Conservation (phyloP, 2,888 invertebrate species). For the Scrobipalpa atriplicella region DNA sequence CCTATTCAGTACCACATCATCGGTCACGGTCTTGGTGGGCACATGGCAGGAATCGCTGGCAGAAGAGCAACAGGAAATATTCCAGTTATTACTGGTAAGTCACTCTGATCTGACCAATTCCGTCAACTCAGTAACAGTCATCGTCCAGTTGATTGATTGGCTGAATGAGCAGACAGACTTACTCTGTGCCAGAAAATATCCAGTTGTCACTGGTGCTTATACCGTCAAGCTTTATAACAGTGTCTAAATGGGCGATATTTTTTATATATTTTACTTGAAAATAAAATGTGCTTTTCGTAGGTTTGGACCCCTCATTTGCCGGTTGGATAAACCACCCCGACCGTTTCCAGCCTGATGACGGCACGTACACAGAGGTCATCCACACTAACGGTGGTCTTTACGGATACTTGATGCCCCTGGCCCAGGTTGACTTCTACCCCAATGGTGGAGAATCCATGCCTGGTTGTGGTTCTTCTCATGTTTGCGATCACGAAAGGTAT, state of each 20-base stretch:
- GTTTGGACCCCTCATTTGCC: conserved; percentile 30
- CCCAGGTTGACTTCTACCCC: conserved; percentile 41
- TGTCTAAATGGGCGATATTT: background rate
- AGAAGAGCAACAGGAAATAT: conserved; percentile 10
- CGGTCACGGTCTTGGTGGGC: conserved; percentile 25
- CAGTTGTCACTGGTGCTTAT: too few relatives aligned
- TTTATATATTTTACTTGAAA: background rate
- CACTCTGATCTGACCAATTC: background rate
- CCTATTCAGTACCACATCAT: conserved; percentile 29
- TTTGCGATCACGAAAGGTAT: conserved; percentile 40
- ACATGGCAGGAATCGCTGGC: conserved; percentile 25
- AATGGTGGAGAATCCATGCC: conserved; percentile 41
- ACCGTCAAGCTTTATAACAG: background rate
- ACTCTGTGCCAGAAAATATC: too few relatives aligned
- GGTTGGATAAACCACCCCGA: conserved; percentile 31
- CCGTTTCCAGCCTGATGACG: conserved; percentile 32
- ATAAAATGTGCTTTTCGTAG: conserved; percentile 23
- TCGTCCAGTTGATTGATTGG: too few relatives aligned
- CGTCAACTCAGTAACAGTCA: background rate
- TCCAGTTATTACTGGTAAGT: conserved; percentile 25
- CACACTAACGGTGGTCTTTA: conserved; percentile 38
- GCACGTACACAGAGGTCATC: conserved; percentile 38
- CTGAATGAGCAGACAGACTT: too few relatives aligned
- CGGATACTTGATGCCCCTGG: conserved; percentile 37
- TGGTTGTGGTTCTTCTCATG: conserved; percentile 34